Base-by-base conservation (phyloP, 2,888 invertebrate genomes). In the Dryadula phaetusa region DNA sequence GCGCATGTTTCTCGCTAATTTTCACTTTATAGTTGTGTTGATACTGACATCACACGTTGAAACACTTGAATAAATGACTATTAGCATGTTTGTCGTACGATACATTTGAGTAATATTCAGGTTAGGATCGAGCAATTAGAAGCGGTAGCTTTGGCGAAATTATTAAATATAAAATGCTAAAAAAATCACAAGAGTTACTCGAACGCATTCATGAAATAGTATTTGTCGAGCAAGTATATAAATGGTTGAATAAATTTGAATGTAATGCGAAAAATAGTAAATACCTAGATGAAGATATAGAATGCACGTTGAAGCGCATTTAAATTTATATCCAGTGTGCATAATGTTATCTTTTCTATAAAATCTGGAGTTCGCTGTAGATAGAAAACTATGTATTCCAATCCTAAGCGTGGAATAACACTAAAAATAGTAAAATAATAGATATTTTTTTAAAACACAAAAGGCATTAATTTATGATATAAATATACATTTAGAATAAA, bases 1-100 rank as follows among this genome's bases (percentile, higher is more conserved):
- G 49, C 58, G 52, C 67, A 67, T 67, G 22, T 58, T 63, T 49
- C 42, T 66, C 46, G 58, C 56, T 58, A 63, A 67, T 62, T 66
- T 62, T 56, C 66, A 62, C 18, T 62, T 54, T 58, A 54, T 28
- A 62, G 34, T 46, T 62, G 40, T 64, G 66, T 62, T 49, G 63
- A 58, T 63, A 63, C 47, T 63, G 63, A 58, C 56, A 63, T 67
- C 62, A 63, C 25, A 25, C 40, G n/a, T 52, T 10, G 34, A 49
- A 63, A 63, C 58, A 63, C 49, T 63, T 67, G 67, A 58, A 18
- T 56, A 52, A 62, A 66, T 66, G 18, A 20, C 47, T 46, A 46
- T 53, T 66, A 44, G 65, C 60, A 60, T 60, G 20, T 16, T 40
- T 56, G 37, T 56, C 40, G 54, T 10, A 10, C 34, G 20, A 40